Evolutionary conservation across 2,797 vertebrate species (phyloP).

Genomic region (Pagetopsis macropterus): DNA sequence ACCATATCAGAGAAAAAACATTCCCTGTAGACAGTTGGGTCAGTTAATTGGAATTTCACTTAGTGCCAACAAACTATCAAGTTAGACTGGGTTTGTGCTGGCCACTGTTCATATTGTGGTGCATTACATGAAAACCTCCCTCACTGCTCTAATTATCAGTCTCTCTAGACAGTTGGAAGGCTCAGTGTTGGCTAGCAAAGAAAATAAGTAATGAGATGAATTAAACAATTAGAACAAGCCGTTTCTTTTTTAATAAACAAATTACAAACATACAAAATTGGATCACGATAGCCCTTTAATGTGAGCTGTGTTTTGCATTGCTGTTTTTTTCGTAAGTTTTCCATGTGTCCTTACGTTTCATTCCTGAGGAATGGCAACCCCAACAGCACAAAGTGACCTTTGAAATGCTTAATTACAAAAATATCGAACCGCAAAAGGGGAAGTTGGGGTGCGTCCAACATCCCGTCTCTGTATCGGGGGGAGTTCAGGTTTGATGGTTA

Average conservation of each 20-base stretch:
- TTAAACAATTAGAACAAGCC: slow-evolving; percentile 40
- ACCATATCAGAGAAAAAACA: slow-evolving; percentile 57
- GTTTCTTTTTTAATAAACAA: no score
- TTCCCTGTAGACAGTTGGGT: slow-evolving; percentile 68
- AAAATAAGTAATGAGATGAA: slow-evolving; percentile 34
- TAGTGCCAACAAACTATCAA: slow-evolving; percentile 69
- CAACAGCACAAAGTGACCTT: slow-evolving; percentile 46
- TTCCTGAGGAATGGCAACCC: slow-evolving; percentile 17
- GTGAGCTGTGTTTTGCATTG: not conserved
- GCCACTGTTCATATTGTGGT: slow-evolving; percentile 66
- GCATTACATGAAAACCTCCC: slow-evolving; percentile 71
- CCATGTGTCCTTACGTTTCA: not conserved
- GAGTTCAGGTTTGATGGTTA: slow-evolving; percentile 37
- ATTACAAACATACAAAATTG: no score
- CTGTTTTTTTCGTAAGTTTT: not conserved
- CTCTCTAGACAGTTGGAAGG: slow-evolving; percentile 62
- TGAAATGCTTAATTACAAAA: slow-evolving; percentile 40
- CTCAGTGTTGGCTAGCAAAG: slow-evolving; percentile 39
- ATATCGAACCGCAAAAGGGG: slow-evolving; percentile 17
- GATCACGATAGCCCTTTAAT: no score
- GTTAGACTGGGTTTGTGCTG: slow-evolving; percentile 60
- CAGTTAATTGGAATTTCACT: slow-evolving; percentile 76
- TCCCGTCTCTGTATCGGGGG: slow-evolving; percentile 13
- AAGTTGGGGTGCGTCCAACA: not conserved
- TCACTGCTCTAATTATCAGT: slow-evolving; percentile 70